Evolutionary conservation across 2,113 vertebrate genomes (phyloP).

Genomic region (Orycteropus afer): DNA sequence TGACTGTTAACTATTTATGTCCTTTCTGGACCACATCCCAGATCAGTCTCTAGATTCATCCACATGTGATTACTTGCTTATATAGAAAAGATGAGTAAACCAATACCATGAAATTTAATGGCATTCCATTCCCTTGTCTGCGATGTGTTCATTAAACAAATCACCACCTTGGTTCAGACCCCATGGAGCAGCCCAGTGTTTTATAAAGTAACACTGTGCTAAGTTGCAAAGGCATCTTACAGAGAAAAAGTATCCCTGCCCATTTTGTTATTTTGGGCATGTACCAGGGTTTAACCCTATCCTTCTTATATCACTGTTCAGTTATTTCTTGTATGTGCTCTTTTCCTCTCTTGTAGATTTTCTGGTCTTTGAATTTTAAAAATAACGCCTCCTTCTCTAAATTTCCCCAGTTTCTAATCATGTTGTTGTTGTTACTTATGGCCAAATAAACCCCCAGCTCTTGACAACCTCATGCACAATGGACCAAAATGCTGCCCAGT

Average conservation of each 20-base stretch:
- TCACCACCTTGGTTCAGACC: not conserved
- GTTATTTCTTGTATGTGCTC: not conserved
- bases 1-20: conserved; percentile 59
- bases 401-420: not conserved
- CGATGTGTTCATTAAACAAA: conserved; percentile 27
- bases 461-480: not conserved
- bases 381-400: not conserved
- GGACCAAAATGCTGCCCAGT: not conserved
- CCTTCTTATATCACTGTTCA: not conserved
- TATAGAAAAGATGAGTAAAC: not conserved
- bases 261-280: not conserved
- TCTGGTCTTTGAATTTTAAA: not conserved
- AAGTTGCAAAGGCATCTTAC: not conserved
- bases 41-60: not conserved
- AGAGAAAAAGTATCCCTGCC: not conserved
- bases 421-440: not conserved
- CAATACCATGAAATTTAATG: not conserved
- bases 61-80: not conserved
- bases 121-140: not conserved
- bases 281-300: not conserved
- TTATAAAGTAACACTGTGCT: not conserved
- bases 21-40: not conserved
- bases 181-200: not conserved
- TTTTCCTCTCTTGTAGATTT: not conserved
- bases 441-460: not conserved